phyloP scores from a whole-genome alignment of 2,888 invertebrate species.

The Ethmia dodecea region DNA sequence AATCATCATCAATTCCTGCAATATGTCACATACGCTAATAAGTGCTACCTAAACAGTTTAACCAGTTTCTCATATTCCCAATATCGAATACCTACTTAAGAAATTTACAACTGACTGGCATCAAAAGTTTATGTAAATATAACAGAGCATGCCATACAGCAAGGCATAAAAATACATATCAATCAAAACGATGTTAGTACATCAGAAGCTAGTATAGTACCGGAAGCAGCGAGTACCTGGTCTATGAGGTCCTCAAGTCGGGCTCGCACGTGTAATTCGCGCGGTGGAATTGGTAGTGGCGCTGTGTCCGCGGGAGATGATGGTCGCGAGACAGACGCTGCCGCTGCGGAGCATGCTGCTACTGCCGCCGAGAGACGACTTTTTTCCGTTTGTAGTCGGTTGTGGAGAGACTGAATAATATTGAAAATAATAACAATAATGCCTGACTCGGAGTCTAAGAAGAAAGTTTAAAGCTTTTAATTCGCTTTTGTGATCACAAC shows the following conservation, averaged over 20 bases:
- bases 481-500: neutral
- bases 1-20: no score
- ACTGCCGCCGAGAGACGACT: conserved; percentile 90
- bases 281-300: conserved; percentile 89
- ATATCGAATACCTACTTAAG: no score
- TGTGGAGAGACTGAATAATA: conserved; percentile 86
- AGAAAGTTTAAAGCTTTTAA: no score
- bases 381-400: conserved; percentile 93
- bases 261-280: conserved; percentile 90
- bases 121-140: no score
- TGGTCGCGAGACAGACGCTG: conserved; percentile 93
- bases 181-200: conserved; percentile 38
- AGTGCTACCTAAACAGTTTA: no score
- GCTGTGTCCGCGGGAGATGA: conserved; percentile 92
- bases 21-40: no score
- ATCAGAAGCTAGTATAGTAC: conserved; percentile 37
- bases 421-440: no score
- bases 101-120: no score
- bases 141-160: neutral
- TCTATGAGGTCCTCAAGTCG: conserved; percentile 94
- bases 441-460: no score
- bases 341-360: conserved; percentile 95
- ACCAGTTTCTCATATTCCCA: no score
- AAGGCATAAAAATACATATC: neutral
- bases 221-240: conserved; percentile 80